These are phyloP conservation scores for Cydia strobilella DNA, from an alignment of 1,140 invertebrate genomes.

Conservation along the genomic window DNA sequence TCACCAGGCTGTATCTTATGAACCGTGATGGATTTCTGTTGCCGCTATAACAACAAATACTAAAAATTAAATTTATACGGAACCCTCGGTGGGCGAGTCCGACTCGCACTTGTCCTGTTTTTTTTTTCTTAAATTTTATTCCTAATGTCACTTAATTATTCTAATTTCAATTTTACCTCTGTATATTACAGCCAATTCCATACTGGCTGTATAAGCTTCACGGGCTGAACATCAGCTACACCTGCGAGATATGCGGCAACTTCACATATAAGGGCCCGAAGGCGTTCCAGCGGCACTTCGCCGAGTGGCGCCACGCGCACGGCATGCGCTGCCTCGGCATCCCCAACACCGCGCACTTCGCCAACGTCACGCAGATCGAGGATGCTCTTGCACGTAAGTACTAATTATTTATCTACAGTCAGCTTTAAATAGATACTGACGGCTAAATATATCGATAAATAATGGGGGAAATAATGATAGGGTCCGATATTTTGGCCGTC, in stretches of 20 bases:
- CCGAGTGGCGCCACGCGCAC: constrained; percentile 99
- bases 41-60: too few relatives aligned
- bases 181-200: constrained; percentile 81
- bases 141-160: too few relatives aligned
- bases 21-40: too few relatives aligned
- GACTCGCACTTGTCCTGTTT: too few relatives aligned
- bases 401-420: background rate
- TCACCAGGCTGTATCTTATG: too few relatives aligned
- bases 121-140: too few relatives aligned
- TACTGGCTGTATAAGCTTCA: constrained; percentile 99
- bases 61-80: too few relatives aligned
- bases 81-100: too few relatives aligned
- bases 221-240: constrained; percentile 99
- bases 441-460: too few relatives aligned
- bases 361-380: constrained; percentile 99
- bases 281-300: constrained; percentile 99
- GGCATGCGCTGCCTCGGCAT: constrained; percentile 99
- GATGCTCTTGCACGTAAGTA: constrained; percentile 95
- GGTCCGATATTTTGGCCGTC: too few relatives aligned
- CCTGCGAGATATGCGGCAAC: constrained; percentile 99
- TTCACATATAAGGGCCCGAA: constrained; percentile 99
- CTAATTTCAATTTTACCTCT: constrained; percentile 20
- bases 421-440: too few relatives aligned
- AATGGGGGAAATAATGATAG: too few relatives aligned
- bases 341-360: constrained; percentile 99